Base-by-base conservation (phyloP, 2,888 invertebrate species). In the Acleris cristana region DNA sequence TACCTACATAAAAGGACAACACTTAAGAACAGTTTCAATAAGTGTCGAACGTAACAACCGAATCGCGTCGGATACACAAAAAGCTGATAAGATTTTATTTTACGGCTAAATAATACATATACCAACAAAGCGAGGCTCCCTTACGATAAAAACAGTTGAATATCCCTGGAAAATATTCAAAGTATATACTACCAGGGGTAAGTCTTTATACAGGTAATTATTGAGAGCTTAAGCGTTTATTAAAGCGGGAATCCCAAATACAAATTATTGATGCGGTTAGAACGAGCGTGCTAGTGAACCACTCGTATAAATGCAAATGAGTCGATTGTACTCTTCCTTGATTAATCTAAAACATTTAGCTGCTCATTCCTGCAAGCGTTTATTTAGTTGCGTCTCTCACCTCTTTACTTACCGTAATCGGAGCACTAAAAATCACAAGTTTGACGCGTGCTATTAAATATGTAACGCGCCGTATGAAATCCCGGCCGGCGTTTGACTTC, bases 1-100 rank as follows among this genome's bases (percentile, higher is more conserved):
- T 90, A 89, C 88, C 90, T 89, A 88, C 87, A 90, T 92, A 92
- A 92, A 92, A 90, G 90, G 89, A 90, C 91, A 90, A 89, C 90
- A 89, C 88, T 91, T 90, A 88, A 88, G 90, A 87, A 87, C 90
- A 86, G 86, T 90, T 89, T 90, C 91, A 90, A 92, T 92, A 89
- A 92, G 89, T 88, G 88, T 89, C 86, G 81, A 79, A 80, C 76
- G 82, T 85, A 81, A 85, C 85, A 81, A 56, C 60, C 58, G 52
- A 64, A 64, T 48, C 56, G 77, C 80, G 78, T 79, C 80, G 83
- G 79, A 53, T 52, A 52, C 44, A n/a, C 49, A 55, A 64, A 59
- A 55, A 49, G 58, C 26, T 49, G 55, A 60, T 56, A 51, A 56
- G 51, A 64, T 60, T 60, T 69, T 67, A 58, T 58, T 58, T 66